Evolutionary conservation across 2,113 vertebrate genomes (phyloP).

Genomic region (Opisthocomus hoazin): DNA sequence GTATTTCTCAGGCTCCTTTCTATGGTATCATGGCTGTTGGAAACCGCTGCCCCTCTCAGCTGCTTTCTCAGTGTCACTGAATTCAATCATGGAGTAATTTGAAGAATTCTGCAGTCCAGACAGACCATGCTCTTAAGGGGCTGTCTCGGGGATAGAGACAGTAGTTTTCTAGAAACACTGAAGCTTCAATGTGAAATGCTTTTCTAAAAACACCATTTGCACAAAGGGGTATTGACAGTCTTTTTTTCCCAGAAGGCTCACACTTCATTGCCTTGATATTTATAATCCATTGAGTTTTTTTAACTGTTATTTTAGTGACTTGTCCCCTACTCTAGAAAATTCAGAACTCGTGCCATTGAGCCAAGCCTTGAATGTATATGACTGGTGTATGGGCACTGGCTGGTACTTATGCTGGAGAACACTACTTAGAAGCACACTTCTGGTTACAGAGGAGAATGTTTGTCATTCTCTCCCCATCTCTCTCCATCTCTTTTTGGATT

Average conservation of each 20-base stretch:
- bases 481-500: conserved; percentile 8
- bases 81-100: conserved; percentile 57
- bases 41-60: conserved; percentile 57
- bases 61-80: conserved; percentile 68
- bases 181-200: conserved; percentile 58
- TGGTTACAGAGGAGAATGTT: conserved; percentile 33
- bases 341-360: conserved; percentile 56
- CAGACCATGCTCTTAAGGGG: conserved; percentile 49
- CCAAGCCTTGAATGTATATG: conserved; percentile 67
- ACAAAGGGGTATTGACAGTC: conserved; percentile 50
- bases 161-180: conserved; percentile 55
- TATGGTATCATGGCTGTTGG: conserved; percentile 50
- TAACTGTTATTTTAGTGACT: conserved; percentile 29
- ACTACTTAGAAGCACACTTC: conserved; percentile 45
- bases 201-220: conserved; percentile 50
- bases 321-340: conserved; percentile 46
- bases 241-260: conserved; percentile 48
- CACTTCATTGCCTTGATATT: conserved; percentile 66
- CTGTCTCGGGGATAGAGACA: conserved; percentile 67
- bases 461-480: conserved; percentile 11
- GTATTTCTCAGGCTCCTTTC: conserved; percentile 70
- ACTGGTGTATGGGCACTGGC: conserved; percentile 36
- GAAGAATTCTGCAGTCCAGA: conserved; percentile 61
- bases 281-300: conserved; percentile 38
- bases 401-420: conserved; percentile 18